Conservation (phyloP, 2,113 vertebrate species). For the Triplophysa dalaica region DNA sequence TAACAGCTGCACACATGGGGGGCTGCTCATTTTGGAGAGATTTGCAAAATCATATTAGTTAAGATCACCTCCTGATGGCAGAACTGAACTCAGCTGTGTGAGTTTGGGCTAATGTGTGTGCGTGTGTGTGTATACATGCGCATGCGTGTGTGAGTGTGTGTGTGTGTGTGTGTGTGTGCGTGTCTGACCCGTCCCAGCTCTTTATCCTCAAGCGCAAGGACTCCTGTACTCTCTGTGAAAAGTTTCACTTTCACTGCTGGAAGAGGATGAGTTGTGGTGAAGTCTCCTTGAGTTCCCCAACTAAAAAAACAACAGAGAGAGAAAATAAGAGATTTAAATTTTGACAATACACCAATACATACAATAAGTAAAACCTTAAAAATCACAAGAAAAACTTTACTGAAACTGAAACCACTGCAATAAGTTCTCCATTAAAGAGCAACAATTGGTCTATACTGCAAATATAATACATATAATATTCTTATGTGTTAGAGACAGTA, state of each 20-base stretch:
- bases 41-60: conserved; percentile 8
- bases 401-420: no score
- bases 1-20: not conserved
- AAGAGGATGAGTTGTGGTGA: conserved; percentile 92
- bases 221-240: conserved; percentile 96
- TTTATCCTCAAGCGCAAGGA: conserved; percentile 96
- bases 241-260: conserved; percentile 98
- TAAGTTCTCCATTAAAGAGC: no score
- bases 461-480: no score
- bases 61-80: not conserved
- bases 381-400: no score
- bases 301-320: conserved; percentile 69
- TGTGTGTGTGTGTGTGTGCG: not conserved
- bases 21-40: conserved; percentile 12
- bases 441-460: not conserved
- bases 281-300: conserved; percentile 98
- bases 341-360: no score
- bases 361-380: not conserved
- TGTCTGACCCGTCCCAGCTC: conserved; percentile 89
- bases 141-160: not conserved
- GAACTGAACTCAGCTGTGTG: not conserved
- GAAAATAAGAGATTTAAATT: not conserved
- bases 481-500: no score
- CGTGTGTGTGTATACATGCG: not conserved
- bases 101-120: not conserved